Evolutionary conservation across 1,140 invertebrate genomes (phyloP).

Genomic region (Scaptomyza pallida): DNA sequence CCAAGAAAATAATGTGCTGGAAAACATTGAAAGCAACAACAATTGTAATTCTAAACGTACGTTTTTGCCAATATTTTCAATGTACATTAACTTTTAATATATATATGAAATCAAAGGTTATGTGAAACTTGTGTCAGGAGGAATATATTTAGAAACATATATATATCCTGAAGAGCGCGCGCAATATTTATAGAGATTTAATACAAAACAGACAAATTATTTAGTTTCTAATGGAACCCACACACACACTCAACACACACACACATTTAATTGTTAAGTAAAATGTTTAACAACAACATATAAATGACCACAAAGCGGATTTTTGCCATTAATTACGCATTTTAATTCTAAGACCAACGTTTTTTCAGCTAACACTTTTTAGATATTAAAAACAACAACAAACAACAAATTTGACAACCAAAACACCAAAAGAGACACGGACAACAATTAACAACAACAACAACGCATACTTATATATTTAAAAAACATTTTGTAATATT

Average conservation of each 20-base stretch:
- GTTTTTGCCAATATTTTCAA: conserved; percentile 67
- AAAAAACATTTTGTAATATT: conserved; percentile 18
- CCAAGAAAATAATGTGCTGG: conserved; percentile 72
- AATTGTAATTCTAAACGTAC: conserved; percentile 35
- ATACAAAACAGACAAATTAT: conserved; percentile 54
- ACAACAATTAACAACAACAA: conserved; percentile 17
- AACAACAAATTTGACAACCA: conserved; percentile 32
- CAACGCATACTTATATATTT: conserved; percentile 15
- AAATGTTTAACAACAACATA: not conserved
- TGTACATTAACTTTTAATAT: conserved; percentile 60
- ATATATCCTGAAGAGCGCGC: conserved; percentile 41
- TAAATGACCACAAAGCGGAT: conserved; percentile 42
- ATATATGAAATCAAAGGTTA: conserved; percentile 57
- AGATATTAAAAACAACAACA: too few species aligned
- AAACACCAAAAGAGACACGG: conserved; percentile 56
- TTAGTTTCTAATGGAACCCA: conserved; percentile 63
- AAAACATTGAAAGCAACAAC: conserved; percentile 49
- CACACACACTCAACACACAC: conserved; percentile 34
- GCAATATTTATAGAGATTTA: conserved; percentile 45
- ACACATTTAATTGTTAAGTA: conserved; percentile 48
- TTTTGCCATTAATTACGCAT: conserved; percentile 78
- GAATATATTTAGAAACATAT: too few species aligned
- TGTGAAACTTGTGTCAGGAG: conserved; percentile 60
- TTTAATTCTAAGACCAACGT: conserved; percentile 70
- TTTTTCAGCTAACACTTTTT: conserved; percentile 51